Evolutionary conservation across 2,888 invertebrate genomes (phyloP), one percentile per base, ranked within the genome.

Genomic region (Aphodius granarius): DNA sequence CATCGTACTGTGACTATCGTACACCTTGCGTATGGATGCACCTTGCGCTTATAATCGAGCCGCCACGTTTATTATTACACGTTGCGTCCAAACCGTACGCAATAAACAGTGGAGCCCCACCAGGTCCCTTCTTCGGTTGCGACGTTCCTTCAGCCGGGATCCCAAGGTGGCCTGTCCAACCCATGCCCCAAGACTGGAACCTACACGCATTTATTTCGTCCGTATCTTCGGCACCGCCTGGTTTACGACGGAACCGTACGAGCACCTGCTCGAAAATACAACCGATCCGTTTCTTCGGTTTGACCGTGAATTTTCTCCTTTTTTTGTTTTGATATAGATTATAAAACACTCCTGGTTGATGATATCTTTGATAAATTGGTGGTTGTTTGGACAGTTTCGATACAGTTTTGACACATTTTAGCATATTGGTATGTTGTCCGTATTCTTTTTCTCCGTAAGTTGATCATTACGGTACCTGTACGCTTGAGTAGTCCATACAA

Each of bases 171-270:
- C 43, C 43, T 43, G 43, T 43, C 43, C 43, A 3, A 13, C 43
- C 43, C 43, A 43, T 43, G 43, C 43, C 43, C 43, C 9, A 43
- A 43, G 43, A 43, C 9, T 43, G 13, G 43, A 43, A 43, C 43
- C 43, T 43, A 68, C 68, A 22, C 68, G 68, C 22, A 22, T 68
- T 68, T 68, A 68, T 21, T 21, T 22, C 68, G 68, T 79, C 76
- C 78, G 78, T 81, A 81, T 81, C 81, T 80, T 79, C 77, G 79
- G 79, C 79, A 81, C 81, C 81, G 77, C 79, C 80, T 79, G 79
- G 79, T 81, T 80, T 80, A 73, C 73, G 76, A 80, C 79, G n/a
- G n/a, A 76, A 76, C 75, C 75, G 75, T 73, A 63, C 68, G 66
- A 75, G 65, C 76, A 76, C 76, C 76, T 76, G 76, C 76, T 43